Percentiles rank a stretch among this genome's conserved stretches.
Conservation (phyloP, 2,888 invertebrate species). For the Thysanoteuthis rhombus region DNA sequence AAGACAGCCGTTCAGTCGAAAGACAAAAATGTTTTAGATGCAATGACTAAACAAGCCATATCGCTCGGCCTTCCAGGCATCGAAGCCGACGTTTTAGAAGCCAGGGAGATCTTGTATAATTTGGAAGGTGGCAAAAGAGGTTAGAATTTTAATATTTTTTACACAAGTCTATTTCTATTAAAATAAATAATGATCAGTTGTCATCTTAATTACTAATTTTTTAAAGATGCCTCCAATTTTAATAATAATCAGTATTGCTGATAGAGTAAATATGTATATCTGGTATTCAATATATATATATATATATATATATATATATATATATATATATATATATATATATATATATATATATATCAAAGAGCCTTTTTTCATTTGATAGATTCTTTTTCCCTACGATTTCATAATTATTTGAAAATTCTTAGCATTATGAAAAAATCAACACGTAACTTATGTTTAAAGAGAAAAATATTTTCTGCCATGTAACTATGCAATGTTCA, state of each 20-base stretch:
- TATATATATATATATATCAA: neutral
- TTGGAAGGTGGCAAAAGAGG: constrained; percentile 1
- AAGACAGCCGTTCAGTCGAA: neutral
- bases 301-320: neutral
- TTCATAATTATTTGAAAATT: neutral
- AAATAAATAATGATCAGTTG: neutral
- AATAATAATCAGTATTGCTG: neutral
- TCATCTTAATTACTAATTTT: neutral
- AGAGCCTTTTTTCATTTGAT: neutral
- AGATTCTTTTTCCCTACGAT: neutral
- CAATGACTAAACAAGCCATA: neutral
- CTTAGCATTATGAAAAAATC: neutral
- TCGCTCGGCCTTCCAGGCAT: neutral
- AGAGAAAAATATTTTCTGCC: neutral
- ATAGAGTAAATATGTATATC: too few relatives aligned
- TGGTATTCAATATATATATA: neutral
- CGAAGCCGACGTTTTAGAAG: constrained; percentile 12
- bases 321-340: neutral
- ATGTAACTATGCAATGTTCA: neutral
- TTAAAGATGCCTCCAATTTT: neutral
- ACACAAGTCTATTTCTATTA: too few relatives aligned
- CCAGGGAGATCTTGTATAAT: neutral
- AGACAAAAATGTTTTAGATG: neutral
- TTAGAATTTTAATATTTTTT: neutral
- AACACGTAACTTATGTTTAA: neutral